Conservation (phyloP, 2,797 vertebrate species). For the Premnoplex brunnescens region DNA sequence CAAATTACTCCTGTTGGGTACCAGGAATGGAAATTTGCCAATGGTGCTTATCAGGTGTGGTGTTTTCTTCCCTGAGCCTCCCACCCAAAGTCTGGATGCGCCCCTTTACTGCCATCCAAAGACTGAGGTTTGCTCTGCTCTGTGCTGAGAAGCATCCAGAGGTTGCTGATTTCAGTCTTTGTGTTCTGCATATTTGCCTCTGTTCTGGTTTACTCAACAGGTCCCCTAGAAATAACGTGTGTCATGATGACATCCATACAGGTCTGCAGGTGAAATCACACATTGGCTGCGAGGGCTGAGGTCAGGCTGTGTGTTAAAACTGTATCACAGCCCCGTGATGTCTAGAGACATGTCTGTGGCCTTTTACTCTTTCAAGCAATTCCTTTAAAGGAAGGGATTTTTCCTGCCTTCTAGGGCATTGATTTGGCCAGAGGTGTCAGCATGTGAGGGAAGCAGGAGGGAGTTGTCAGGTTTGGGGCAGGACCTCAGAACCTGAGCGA, state of each 20-base stretch:
- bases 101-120: not conserved
- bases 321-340: not conserved
- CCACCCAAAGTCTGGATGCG: not conserved
- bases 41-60: not conserved
- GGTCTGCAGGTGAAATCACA: not conserved
- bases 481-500: not conserved
- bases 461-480: not conserved
- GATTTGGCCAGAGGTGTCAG: not conserved
- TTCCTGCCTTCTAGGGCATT: not conserved
- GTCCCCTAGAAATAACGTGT: not conserved
- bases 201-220: not conserved
- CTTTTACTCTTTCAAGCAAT: not conserved
- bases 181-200: not conserved
- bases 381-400: not conserved
- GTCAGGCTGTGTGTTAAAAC: not conserved
- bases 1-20: not conserved
- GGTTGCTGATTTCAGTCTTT: not conserved
- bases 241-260: rapidly evolving
- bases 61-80: not conserved
- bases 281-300: not conserved
- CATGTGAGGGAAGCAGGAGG: not conserved
- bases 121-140: not conserved
- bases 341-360: not conserved
- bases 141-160: not conserved
- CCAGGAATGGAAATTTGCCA: not conserved